Conservation (phyloP, 2,797 vertebrate genomes). For the Psittacula echo region DNA sequence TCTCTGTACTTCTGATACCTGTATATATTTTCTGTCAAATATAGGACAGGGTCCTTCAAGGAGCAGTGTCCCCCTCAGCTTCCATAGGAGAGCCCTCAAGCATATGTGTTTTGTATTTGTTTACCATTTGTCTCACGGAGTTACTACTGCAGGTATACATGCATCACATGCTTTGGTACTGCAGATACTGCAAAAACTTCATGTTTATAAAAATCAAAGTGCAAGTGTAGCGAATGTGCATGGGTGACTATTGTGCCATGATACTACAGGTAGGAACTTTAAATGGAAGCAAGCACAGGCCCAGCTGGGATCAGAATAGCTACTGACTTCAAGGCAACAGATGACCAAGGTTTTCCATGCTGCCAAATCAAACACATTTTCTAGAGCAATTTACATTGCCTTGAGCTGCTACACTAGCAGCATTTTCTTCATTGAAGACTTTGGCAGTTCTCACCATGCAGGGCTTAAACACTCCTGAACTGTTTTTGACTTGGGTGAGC, state of each 20-base stretch:
- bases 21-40: background rate
- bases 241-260: background rate
- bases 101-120: background rate
- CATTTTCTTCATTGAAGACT: background rate
- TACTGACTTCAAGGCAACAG: background rate
- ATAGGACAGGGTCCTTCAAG: background rate
- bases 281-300: rapidly evolving
- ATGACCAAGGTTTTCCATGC: background rate
- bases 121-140: background rate
- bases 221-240: background rate
- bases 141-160: background rate
- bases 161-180: background rate
- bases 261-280: background rate
- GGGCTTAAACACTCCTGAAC: background rate
- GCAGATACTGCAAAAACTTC: background rate
- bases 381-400: background rate
- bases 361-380: background rate
- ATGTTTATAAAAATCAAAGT: background rate
- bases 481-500: background rate
- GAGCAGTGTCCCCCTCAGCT: background rate
- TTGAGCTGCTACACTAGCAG: background rate
- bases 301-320: background rate
- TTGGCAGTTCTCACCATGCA: background rate
- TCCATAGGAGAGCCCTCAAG: background rate
- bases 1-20: background rate